phyloP scores from a whole-genome alignment of 2,797 vertebrate genomes.

The Threskiornis aethiopicus region DNA sequence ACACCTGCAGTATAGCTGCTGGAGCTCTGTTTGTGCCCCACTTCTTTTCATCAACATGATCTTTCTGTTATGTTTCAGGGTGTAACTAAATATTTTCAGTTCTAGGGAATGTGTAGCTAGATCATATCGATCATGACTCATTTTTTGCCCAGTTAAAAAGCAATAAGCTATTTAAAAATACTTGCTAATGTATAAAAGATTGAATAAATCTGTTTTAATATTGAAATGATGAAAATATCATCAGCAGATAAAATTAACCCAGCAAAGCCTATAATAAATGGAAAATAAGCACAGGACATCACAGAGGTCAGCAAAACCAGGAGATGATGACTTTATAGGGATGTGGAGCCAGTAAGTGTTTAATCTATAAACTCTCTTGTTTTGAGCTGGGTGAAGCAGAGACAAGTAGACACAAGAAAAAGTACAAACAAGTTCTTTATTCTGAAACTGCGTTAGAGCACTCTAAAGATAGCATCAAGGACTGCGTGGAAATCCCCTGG shows the following conservation, averaged over 20 bases:
- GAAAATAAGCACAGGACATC: background rate
- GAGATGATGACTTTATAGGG: background rate
- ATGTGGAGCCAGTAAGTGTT: background rate
- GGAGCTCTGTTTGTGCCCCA: background rate
- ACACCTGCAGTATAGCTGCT: background rate
- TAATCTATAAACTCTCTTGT: slow-evolving; percentile 8
- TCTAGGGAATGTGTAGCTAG: background rate
- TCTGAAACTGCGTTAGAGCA: slow-evolving; percentile 9
- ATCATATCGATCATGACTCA: background rate
- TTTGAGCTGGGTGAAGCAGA: slow-evolving; percentile 24
- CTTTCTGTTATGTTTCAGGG: background rate
- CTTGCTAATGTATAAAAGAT: background rate
- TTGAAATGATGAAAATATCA: background rate
- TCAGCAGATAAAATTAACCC: background rate
- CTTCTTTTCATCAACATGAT: background rate
- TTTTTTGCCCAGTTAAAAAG: background rate
- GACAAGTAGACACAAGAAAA: slow-evolving; percentile 63
- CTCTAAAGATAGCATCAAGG: slow-evolving; percentile 61
- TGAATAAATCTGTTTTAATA: background rate
- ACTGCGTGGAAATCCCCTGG: slow-evolving; percentile 59
- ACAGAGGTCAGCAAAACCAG: background rate
- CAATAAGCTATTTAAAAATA: background rate
- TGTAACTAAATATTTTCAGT: slow-evolving; percentile 1
- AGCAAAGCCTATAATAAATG: background rate
- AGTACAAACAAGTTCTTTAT: slow-evolving; percentile 40